A percentile compares a stretch with the other conserved stretches of the same genome.
Evolutionary conservation across 2,888 invertebrate genomes (phyloP).

Genomic region (Drosophila paucipuncta): DNA sequence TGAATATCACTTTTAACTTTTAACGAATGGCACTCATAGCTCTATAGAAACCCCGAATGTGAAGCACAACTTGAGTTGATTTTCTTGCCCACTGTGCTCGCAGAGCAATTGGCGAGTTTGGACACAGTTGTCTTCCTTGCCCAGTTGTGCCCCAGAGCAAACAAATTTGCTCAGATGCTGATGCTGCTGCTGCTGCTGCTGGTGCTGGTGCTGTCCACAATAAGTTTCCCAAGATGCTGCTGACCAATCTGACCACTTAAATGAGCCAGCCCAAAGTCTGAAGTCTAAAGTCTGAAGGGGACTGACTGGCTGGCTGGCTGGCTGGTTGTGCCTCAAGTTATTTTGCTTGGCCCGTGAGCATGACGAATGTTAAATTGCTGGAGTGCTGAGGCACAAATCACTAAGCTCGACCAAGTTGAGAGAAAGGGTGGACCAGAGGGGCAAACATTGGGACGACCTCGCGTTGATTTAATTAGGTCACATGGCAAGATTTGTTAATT

Average conservation of each 20-base stretch:
- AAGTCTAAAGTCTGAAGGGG: background rate
- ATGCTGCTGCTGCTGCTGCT: constrained; percentile 11
- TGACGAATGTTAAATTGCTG: constrained; percentile 78
- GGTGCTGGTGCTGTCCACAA: constrained; percentile 25
- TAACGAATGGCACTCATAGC: constrained; percentile 33
- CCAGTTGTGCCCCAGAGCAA: constrained; percentile 43
- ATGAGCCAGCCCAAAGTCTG: constrained; percentile 19
- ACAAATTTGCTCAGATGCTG: constrained; percentile 41
- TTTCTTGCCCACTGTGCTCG: background rate
- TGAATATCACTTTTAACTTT: constrained; percentile 35
- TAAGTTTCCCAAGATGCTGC: constrained; percentile 57
- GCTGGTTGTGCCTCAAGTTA: constrained; percentile 51
- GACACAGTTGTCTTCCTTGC: constrained; percentile 41
- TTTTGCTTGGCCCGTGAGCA: constrained; percentile 67
- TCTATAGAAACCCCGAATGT: constrained; percentile 25
- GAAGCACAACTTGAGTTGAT: constrained; percentile 14
- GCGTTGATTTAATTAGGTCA: constrained; percentile 79
- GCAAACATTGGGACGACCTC: constrained; percentile 50
- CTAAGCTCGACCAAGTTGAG: background rate
- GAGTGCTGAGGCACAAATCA: constrained; percentile 45
- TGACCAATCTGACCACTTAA: constrained; percentile 58
- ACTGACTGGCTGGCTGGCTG: background rate
- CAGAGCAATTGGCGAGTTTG: constrained; percentile 37
- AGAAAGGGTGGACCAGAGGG: background rate
- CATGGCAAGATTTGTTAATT: constrained; percentile 80